Conservation (phyloP, 2,113 vertebrate species). For the Siniperca knerii region DNA sequence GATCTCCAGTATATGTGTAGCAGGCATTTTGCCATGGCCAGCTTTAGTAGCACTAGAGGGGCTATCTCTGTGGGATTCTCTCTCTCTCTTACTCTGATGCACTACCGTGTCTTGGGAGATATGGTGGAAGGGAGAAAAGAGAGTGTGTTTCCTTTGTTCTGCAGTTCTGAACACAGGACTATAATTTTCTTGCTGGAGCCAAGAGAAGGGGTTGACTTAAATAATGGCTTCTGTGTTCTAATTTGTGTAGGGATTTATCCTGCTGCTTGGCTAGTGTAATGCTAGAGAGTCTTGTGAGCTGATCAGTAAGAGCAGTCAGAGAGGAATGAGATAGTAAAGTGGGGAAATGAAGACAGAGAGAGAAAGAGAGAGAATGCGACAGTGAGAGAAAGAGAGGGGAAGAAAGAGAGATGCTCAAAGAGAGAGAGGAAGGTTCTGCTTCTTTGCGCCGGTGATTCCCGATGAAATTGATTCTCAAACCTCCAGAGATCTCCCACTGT, state of each 20-base stretch:
- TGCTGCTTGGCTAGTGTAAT: constrained; percentile 54
- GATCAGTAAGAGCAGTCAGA: constrained; percentile 56
- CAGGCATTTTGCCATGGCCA: constrained; percentile 15
- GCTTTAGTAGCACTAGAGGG: constrained; percentile 32
- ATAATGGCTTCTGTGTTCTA: constrained; percentile 71
- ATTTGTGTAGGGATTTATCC: constrained; percentile 76
- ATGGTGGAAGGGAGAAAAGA: constrained; percentile 35
- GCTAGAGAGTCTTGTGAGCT: constrained; percentile 42
- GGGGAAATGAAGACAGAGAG: constrained; percentile 61
- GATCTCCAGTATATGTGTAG: constrained; percentile 4
- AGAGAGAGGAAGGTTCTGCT: constrained; percentile 57
- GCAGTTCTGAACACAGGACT: constrained; percentile 49
- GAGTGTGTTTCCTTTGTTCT: constrained; percentile 67
- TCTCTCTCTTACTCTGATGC: constrained; percentile 56
- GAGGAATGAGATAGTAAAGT: constrained; percentile 40
- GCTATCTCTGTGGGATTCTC: constrained; percentile 44
- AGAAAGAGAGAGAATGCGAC: constrained; percentile 3
- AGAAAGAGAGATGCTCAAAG: constrained; percentile 24
- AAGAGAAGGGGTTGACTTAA: constrained; percentile 65
- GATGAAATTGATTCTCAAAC: constrained; percentile 77
- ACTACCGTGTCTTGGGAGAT: constrained; percentile 46
- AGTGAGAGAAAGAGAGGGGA: constrained; percentile 12
- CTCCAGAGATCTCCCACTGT: constrained; percentile 73
- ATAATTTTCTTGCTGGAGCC: constrained; percentile 61
- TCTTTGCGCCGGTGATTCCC: constrained; percentile 70